Evolutionary conservation across 2,113 vertebrate species (phyloP).

Genomic region (Pelecanoides urinatrix): DNA sequence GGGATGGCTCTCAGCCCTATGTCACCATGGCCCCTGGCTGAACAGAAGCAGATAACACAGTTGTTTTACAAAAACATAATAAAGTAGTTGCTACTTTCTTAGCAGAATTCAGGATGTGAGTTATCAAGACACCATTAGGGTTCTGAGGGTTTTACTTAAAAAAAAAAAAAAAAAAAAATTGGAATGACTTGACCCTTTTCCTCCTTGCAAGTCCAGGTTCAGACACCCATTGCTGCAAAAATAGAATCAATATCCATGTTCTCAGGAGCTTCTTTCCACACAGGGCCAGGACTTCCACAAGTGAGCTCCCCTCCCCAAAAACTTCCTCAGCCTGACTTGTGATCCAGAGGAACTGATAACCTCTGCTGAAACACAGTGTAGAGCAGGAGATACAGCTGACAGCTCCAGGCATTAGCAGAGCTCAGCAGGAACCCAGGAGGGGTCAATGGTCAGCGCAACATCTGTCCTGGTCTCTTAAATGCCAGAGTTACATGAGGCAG

Average conservation of each 20-base stretch:
- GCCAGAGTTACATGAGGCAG: not conserved
- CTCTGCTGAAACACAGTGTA: not conserved
- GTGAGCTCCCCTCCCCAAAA: not conserved
- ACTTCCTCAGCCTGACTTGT: not conserved
- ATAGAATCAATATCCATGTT: conserved; percentile 75
- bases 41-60: not conserved
- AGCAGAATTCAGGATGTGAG: not conserved
- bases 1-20: not conserved
- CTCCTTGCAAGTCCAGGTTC: not conserved
- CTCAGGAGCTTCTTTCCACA: not conserved
- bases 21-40: not conserved
- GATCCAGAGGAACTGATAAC: not conserved
- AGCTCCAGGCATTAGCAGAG: not conserved
- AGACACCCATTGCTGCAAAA: conserved; percentile 77
- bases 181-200: not conserved
- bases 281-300: not conserved
- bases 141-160: not conserved
- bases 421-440: not conserved
- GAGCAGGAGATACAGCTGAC: not conserved
- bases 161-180: not conserved
- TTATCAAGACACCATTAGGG: not conserved
- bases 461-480: not conserved
- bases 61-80: not conserved
- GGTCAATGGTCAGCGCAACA: not conserved
- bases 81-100: not conserved